Evolutionary conservation across 2,888 invertebrate genomes (phyloP).

Genomic region (Drosophila atripex): DNA sequence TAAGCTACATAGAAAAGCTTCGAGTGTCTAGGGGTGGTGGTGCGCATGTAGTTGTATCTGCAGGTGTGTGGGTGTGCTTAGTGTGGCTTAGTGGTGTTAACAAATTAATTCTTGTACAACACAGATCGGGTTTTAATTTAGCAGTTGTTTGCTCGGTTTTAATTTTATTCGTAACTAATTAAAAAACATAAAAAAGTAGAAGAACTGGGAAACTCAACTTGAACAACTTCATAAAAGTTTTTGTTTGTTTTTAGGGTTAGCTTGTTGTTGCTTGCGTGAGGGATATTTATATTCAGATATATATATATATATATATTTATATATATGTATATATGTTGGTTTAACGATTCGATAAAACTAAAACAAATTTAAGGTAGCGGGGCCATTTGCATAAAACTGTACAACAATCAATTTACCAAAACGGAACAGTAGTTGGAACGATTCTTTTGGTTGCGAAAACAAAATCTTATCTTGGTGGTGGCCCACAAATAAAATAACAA

Average conservation of each 20-base stretch:
- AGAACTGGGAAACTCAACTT: conserved; percentile 62
- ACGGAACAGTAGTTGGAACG: conserved; percentile 48
- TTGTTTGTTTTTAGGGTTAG: conserved; percentile 36
- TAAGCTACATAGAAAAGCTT: conserved; percentile 72
- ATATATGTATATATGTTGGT: conserved; percentile 12
- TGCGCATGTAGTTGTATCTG: conserved; percentile 38
- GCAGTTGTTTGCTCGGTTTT: conserved; percentile 19
- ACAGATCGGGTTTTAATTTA: conserved; percentile 52
- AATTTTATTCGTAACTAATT: conserved; percentile 40
- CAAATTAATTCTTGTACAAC: conserved; percentile 72
- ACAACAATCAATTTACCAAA: conserved; percentile 67
- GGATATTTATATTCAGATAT: conserved; percentile 7
- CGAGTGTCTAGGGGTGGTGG: conserved; percentile 37
- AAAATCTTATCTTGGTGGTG: conserved; percentile 51
- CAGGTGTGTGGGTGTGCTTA: conserved; percentile 30
- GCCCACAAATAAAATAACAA: conserved; percentile 51
- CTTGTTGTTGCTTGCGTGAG: conserved; percentile 23
- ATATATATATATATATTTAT: conserved; percentile 11
- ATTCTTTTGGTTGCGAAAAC: conserved; percentile 77
- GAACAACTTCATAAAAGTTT: conserved; percentile 52
- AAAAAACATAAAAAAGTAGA: conserved; percentile 57
- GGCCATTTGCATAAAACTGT: conserved; percentile 78
- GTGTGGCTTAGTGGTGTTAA: conserved; percentile 72
- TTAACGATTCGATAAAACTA: conserved; percentile 56
- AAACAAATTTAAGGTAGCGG: conserved; percentile 83